Percentiles rank a stretch among this genome's conserved stretches.
phyloP scores from a whole-genome alignment of 2,888 invertebrate genomes.

The Thereva nobilitata region DNA sequence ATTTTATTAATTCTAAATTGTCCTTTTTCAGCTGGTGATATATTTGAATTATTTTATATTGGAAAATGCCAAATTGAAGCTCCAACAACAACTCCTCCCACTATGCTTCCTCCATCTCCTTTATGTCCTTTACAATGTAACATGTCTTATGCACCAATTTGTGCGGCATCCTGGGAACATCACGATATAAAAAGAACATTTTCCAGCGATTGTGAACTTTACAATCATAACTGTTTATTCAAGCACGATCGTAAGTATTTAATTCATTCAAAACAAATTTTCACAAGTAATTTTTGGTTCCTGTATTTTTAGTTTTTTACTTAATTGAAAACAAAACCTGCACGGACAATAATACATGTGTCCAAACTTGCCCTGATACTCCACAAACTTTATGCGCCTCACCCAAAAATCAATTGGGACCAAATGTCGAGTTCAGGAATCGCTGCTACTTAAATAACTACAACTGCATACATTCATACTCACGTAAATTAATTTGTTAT shows the following conservation, averaged over 20 bases:
- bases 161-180: conserved; percentile 1
- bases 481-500: background rate
- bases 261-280: background rate
- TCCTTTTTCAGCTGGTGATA: conserved; percentile 17
- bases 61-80: conserved; percentile 9
- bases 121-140: background rate
- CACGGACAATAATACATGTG: background rate
- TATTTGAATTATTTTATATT: conserved; percentile 7
- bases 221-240: conserved; percentile 10
- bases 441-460: conserved; percentile 9
- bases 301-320: background rate
- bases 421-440: background rate
- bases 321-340: too few relatives aligned
- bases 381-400: conserved; percentile 4
- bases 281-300: background rate
- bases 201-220: conserved; percentile 7
- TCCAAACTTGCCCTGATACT: background rate
- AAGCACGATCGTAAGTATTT: conserved; percentile 5
- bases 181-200: conserved; percentile 8
- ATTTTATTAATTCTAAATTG: background rate
- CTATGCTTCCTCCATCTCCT: too few relatives aligned
- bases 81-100: background rate
- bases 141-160: background rate
- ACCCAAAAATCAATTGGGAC: conserved; percentile 6
- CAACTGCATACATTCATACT: background rate